These are phyloP conservation scores for Alethe diademata DNA, from an alignment of 2,113 vertebrate species.

Conservation along the genomic window DNA sequence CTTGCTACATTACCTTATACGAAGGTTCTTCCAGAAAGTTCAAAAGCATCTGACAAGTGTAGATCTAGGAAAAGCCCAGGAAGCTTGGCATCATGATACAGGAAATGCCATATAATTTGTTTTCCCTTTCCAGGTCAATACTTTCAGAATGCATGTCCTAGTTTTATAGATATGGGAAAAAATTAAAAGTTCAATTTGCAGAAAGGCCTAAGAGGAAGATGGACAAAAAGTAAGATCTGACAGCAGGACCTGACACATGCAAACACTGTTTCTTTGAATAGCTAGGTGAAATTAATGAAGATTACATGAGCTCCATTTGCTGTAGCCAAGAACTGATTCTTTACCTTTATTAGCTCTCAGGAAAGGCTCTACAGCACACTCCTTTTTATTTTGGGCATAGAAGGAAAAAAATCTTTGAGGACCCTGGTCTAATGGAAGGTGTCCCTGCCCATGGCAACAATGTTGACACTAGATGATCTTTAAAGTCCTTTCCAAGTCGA, in stretches of 20 bases:
- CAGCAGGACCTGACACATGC: neutral
- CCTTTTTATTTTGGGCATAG: neutral
- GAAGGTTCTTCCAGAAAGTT: neutral
- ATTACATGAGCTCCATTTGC: neutral
- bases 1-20: neutral
- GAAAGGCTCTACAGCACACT: neutral
- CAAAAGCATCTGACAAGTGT: neutral
- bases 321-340: neutral
- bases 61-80: neutral
- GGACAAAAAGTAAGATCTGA: neutral
- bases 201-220: neutral
- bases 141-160: neutral
- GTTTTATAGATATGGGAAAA: neutral
- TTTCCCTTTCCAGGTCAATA: neutral
- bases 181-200: neutral
- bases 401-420: neutral
- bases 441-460: fast-evolving
- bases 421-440: neutral
- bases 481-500: neutral
- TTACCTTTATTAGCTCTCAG: neutral
- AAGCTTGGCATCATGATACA: neutral
- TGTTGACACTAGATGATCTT: neutral
- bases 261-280: neutral
- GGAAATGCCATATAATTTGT: neutral
- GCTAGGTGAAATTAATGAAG: neutral